Evolutionary conservation across 1,140 invertebrate species (phyloP).

Genomic region (Teleogryllus occipitalis): DNA sequence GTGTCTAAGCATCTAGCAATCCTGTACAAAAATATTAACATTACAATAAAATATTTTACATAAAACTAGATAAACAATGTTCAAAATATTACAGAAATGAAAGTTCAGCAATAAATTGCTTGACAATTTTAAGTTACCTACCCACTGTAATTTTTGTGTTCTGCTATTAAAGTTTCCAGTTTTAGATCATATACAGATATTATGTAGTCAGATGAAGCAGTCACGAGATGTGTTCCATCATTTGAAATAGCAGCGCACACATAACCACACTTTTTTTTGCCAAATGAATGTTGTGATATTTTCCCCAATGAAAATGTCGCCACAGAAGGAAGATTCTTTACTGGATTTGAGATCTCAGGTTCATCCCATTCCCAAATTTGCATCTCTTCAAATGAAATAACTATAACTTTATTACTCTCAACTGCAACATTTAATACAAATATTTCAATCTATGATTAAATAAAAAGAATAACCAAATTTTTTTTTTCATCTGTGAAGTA

Average conservation of each 20-base stretch:
- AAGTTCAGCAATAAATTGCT: not conserved
- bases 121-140: not conserved
- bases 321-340: not conserved
- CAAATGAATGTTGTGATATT: not conserved
- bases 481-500: no score
- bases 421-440: not conserved
- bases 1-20: not conserved
- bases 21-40: not conserved
- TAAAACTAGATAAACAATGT: not conserved
- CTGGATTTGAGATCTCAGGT: not conserved
- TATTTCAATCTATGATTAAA: no score
- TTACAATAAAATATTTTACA: not conserved
- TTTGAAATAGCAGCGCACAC: not conserved
- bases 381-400: not conserved
- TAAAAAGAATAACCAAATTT: no score
- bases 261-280: not conserved
- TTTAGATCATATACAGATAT: not conserved
- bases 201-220: not conserved
- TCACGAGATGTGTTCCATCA: not conserved
- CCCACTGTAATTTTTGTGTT: not conserved
- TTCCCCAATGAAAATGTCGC: not conserved
- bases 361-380: not conserved
- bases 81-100: not conserved
- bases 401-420: not conserved
- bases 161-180: not conserved